phyloP scores from a whole-genome alignment of 2,888 invertebrate genomes.

The Cataglyphis cursor region DNA sequence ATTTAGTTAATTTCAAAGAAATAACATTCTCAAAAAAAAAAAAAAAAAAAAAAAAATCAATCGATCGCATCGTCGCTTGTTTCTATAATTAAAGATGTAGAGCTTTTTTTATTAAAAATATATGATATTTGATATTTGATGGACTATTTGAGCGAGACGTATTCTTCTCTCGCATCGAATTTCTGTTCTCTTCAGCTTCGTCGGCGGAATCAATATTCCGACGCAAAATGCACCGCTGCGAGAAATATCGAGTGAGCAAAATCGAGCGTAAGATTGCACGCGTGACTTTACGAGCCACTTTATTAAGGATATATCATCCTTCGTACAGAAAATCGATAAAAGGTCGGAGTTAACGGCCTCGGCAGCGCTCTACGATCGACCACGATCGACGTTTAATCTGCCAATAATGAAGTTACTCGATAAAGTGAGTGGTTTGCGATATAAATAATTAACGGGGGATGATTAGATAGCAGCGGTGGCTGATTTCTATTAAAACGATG shows the following conservation, averaged over 20 bases:
- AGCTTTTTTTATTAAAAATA: neutral
- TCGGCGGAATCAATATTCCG: constrained; percentile 66
- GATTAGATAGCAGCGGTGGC: constrained; percentile 17
- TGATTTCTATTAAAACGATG: constrained; percentile 27
- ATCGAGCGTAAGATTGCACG: constrained; percentile 58
- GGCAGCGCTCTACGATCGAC: constrained; percentile 61
- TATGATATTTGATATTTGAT: neutral
- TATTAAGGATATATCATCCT: constrained; percentile 60
- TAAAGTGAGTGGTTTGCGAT: constrained; percentile 44
- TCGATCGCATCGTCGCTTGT: neutral
- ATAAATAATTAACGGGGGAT: constrained; percentile 55
- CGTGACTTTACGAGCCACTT: constrained; percentile 52
- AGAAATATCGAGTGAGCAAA: constrained; percentile 52
- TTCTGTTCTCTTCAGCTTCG: constrained; percentile 12
- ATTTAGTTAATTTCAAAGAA: neutral
- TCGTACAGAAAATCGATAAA: constrained; percentile 51
- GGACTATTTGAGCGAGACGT: neutral
- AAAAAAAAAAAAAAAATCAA: neutral
- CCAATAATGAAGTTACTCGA: constrained; percentile 71
- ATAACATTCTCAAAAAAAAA: neutral
- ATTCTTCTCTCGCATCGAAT: constrained; percentile 2
- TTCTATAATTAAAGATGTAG: constrained; percentile 13
- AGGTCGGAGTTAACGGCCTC: neutral
- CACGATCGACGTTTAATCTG: constrained; percentile 72
- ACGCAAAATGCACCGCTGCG: constrained; percentile 52